Base-by-base conservation (phyloP, 2,113 vertebrate genomes). In the Asarcornis scutulata region DNA sequence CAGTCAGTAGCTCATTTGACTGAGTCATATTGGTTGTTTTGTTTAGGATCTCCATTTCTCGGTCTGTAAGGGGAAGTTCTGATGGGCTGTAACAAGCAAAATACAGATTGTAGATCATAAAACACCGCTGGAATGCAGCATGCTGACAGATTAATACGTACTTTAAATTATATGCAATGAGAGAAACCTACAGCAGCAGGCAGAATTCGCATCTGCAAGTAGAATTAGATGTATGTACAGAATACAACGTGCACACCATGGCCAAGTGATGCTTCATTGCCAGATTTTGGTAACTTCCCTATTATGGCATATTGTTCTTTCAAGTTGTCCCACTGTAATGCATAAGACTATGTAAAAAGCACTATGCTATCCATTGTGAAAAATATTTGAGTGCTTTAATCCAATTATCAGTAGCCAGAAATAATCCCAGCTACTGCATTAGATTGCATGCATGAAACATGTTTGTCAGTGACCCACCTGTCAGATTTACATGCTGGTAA, bases 31-130 rank as follows among this genome's bases (percentile, higher is more conserved):
- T 97, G 2, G 98, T 89, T 1, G 98, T 98, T 96, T 99, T 99
- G 95, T 91, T 99, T 18, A 98, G 98, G 84, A 98, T 98, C 90
- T 99, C 99, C 96, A 98, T 98, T 97, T 99, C 99, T 59, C 98
- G 97, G 48, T 99, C 99, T 4, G 98, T 98, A 64, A 98, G 97
- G 78, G 99, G 99, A 91, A 98, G 97, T 95, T 99, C 99, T 7
- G 98, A 96, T 36, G 98, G 97, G 97, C 98, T 98, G 97, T 88
- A 96, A 95, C 48, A 67, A 52, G 26, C 83, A 86, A 66, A 90
- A 64, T 25, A 89, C 69, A 66, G 78, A 32, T 2, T 23, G 58
- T 4, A 63, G 79, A 44, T 48, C 42, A 68, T 0, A 83, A 90
- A 71, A 44, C 7, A 21, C 71, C 81, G 83, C 4, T 63, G 86